These are phyloP conservation scores for Pteromalus puparum DNA, from an alignment of 1,140 invertebrate species.

Conservation along the genomic window DNA sequence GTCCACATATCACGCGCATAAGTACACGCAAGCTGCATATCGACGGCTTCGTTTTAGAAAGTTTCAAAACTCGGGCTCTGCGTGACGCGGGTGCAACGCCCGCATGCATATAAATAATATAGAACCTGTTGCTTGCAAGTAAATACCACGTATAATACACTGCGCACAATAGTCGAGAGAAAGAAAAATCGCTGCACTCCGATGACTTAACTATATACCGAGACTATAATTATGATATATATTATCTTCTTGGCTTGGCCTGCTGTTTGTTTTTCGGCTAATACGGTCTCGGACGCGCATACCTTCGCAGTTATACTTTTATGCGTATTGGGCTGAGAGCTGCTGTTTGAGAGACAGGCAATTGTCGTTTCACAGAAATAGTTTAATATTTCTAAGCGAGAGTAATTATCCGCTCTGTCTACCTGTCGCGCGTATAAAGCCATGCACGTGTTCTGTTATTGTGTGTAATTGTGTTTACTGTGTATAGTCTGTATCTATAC, in stretches of 20 bases:
- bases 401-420: background rate
- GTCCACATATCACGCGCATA: background rate
- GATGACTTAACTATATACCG: too few relatives aligned
- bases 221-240: too few relatives aligned
- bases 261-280: too few relatives aligned
- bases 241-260: too few relatives aligned
- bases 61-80: conserved; percentile 2
- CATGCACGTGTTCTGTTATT: background rate
- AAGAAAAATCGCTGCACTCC: too few relatives aligned
- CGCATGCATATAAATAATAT: background rate
- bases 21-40: background rate
- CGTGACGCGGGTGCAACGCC: conserved; percentile 24
- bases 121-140: background rate
- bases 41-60: conserved; percentile 30
- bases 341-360: background rate
- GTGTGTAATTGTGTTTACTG: background rate
- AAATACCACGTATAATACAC: background rate
- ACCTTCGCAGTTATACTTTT: too few relatives aligned
- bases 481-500: background rate
- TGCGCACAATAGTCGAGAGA: too few relatives aligned
- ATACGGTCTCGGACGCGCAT: too few relatives aligned
- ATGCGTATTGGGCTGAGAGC: too few relatives aligned
- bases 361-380: background rate
- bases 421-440: background rate
- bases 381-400: background rate